Evolutionary conservation across 2,888 invertebrate genomes (phyloP).

Genomic region (Oxycera nigricornis): DNA sequence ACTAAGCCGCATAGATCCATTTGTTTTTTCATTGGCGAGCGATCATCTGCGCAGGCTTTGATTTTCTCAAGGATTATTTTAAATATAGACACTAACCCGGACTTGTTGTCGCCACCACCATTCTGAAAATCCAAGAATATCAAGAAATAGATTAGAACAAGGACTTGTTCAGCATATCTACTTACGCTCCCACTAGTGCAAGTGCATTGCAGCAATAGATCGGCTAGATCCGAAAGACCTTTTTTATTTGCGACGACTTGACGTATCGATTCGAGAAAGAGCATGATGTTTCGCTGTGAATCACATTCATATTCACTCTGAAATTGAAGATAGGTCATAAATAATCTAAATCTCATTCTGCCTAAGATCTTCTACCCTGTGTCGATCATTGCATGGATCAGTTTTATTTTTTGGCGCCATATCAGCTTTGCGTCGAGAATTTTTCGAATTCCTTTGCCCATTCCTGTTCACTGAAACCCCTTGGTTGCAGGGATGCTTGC

Average conservation of each 20-base stretch:
- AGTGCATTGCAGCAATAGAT: constrained; percentile 1
- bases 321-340: background rate
- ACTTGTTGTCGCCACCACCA: constrained; percentile 15
- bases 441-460: too few relatives aligned
- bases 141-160: too few relatives aligned
- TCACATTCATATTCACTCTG: constrained; percentile 26
- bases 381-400: constrained; percentile 5
- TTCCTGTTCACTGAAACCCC: too few relatives aligned
- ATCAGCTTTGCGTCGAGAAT: too few relatives aligned
- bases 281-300: constrained; percentile 28
- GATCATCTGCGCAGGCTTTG: constrained; percentile 5
- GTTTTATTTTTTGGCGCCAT: background rate
- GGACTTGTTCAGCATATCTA: background rate
- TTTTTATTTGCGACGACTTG: constrained; percentile 33
- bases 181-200: constrained; percentile 15
- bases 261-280: constrained; percentile 34
- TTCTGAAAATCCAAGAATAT: background rate
- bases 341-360: background rate
- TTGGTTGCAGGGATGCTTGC: too few relatives aligned
- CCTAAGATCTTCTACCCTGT: constrained; percentile 28
- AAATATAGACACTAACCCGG: background rate
- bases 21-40: constrained; percentile 5
- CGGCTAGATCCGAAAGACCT: constrained; percentile 31
- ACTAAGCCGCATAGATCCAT: constrained; percentile 3
- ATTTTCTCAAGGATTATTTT: constrained; percentile 28